Percentiles rank a stretch among this genome's conserved stretches.
phyloP scores from a whole-genome alignment of 1,140 invertebrate genomes.

The Zelostemma sp. region DNA sequence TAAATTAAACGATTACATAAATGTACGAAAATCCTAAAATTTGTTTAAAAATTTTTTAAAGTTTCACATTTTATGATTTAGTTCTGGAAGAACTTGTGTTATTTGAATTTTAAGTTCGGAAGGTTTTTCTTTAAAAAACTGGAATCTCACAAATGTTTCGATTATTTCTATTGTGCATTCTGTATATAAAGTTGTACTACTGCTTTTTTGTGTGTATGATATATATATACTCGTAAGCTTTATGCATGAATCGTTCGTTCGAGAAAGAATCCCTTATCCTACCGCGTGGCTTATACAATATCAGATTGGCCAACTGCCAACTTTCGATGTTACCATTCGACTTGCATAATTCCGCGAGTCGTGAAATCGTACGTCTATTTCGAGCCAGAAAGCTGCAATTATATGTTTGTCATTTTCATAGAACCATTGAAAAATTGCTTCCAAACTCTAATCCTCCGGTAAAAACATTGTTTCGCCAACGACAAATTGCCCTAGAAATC shows the following conservation, averaged over 20 bases:
- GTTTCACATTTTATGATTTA: not conserved
- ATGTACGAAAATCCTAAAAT: too few species aligned
- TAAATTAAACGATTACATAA: too few species aligned
- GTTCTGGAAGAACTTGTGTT: too few species aligned
- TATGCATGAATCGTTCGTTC: conserved; percentile 46
- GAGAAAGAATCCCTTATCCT: conserved; percentile 39
- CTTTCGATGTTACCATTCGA: conserved; percentile 32
- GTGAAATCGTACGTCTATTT: conserved; percentile 26
- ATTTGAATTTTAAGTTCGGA: too few species aligned
- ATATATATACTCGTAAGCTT: conserved; percentile 33
- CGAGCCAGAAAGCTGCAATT: conserved; percentile 6
- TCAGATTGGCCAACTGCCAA: conserved; percentile 39
- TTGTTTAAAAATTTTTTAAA: too few species aligned
- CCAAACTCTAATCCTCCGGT: not conserved
- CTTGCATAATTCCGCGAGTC: conserved; percentile 41
- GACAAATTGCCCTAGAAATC: too few species aligned
- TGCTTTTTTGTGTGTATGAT: conserved; percentile 30
- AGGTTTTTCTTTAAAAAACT: not conserved
- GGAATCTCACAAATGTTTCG: conserved; percentile 19
- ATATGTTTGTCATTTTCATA: not conserved
- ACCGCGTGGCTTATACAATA: conserved; percentile 40
- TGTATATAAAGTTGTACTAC: conserved; percentile 40
- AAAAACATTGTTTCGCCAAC: not conserved
- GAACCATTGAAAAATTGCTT: not conserved
- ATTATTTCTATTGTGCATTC: conserved; percentile 43